Percentiles rank a stretch among this genome's conserved stretches.
Conservation (phyloP, 2,113 vertebrate species). For the Epinephelus cyanopodus region DNA sequence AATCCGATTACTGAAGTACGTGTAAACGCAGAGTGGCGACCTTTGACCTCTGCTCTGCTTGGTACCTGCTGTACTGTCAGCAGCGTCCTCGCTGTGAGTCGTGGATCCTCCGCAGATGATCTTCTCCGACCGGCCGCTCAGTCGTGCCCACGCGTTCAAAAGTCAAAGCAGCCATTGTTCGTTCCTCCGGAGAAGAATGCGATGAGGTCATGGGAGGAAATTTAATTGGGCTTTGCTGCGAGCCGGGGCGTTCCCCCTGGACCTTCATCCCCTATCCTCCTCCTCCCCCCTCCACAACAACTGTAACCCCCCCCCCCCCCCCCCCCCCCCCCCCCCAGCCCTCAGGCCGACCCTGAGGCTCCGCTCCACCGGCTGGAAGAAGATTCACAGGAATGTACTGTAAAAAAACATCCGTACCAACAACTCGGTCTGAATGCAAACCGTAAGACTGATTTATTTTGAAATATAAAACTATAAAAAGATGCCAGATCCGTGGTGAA, state of each 20-base stretch:
- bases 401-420: background rate
- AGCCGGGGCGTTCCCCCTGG: slow-evolving; percentile 11
- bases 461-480: too few relatives aligned
- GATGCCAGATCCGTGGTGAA: too few relatives aligned
- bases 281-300: slow-evolving; percentile 1
- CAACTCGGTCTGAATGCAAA: background rate
- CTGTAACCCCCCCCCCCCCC: slow-evolving; percentile 7
- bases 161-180: slow-evolving; percentile 93
- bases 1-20: background rate
- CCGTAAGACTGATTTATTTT: background rate
- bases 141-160: slow-evolving; percentile 76
- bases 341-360: slow-evolving; percentile 35
- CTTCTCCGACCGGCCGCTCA: background rate
- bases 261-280: background rate
- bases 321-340: background rate
- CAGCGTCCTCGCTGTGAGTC: background rate
- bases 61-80: background rate
- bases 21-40: slow-evolving; percentile 1
- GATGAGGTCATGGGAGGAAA: slow-evolving; percentile 89
- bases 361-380: slow-evolving; percentile 40
- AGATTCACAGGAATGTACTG: slow-evolving; percentile 44
- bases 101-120: slow-evolving; percentile 37
- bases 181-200: slow-evolving; percentile 85
- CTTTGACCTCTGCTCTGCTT: slow-evolving; percentile 22
- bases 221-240: slow-evolving; percentile 75